Percentiles rank a stretch among this genome's conserved stretches.
These are phyloP conservation scores for Philypnodon macrostomus DNA, from an alignment of 2,797 vertebrate genomes.

Conservation along the genomic window DNA sequence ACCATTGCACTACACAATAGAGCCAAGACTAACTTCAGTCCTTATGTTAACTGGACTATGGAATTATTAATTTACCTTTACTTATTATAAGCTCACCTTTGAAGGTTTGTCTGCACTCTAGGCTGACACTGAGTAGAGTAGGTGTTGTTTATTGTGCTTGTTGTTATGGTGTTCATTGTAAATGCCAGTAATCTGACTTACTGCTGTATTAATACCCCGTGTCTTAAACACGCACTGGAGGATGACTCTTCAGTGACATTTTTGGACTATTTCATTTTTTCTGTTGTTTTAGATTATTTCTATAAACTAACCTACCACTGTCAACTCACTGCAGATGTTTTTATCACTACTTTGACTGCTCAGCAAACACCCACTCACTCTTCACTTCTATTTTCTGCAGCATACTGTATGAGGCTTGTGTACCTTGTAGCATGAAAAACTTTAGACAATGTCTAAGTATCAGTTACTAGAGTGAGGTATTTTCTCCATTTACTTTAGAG, in stretches of 20 bases:
- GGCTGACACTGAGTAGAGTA: slow-evolving; percentile 12
- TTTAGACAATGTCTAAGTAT: too few species aligned
- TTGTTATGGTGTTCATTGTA: slow-evolving; percentile 4
- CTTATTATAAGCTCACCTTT: slow-evolving; percentile 41
- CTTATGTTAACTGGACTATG: too few species aligned
- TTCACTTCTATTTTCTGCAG: slow-evolving; percentile 15
- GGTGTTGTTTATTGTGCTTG: neutral
- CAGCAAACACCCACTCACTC: slow-evolving; percentile 50
- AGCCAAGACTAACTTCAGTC: too few species aligned
- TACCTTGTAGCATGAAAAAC: too few species aligned
- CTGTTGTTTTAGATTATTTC: slow-evolving; percentile 24
- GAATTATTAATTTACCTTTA: neutral
- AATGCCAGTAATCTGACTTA: neutral
- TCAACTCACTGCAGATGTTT: slow-evolving; percentile 45
- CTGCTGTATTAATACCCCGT: neutral
- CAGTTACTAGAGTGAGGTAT: too few species aligned
- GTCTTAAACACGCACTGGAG: too few species aligned
- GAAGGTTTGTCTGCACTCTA: slow-evolving; percentile 19
- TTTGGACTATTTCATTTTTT: slow-evolving; percentile 3
- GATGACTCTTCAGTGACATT: neutral
- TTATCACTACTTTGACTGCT: slow-evolving; percentile 42
- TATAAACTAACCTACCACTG: slow-evolving; percentile 43
- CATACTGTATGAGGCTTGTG: slow-evolving; percentile 11
- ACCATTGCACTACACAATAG: too few species aligned
- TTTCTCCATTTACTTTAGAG: too few species aligned